Conservation (phyloP, 2,888 invertebrate species). For the Xestia ashworthii region DNA sequence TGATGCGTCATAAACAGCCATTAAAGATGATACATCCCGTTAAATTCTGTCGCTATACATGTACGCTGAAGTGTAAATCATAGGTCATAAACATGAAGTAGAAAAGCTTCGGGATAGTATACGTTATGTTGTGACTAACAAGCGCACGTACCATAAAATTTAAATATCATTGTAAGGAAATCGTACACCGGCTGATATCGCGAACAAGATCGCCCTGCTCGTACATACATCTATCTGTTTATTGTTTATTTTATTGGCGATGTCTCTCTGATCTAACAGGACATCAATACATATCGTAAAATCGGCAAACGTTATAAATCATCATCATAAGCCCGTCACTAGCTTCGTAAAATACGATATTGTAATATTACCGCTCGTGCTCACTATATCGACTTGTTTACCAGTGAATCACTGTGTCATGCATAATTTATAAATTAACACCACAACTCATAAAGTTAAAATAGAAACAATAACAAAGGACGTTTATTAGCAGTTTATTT, state of each 20-base stretch:
- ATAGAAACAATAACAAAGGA: slow-evolving; percentile 9
- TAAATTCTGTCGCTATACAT: slow-evolving; percentile 8
- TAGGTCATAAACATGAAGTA: slow-evolving; percentile 58
- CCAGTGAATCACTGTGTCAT: not conserved
- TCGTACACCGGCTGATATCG: slow-evolving; percentile 68
- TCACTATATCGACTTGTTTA: slow-evolving; percentile 5
- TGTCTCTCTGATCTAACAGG: slow-evolving; percentile 72
- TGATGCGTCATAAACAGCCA: slow-evolving; percentile 4
- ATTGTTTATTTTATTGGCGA: slow-evolving; percentile 78
- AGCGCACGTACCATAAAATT: slow-evolving; percentile 69
- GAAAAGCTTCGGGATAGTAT: slow-evolving; percentile 56
- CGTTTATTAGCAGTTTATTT: not conserved
- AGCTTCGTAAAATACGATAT: slow-evolving; percentile 70
- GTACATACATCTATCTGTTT: slow-evolving; percentile 74
- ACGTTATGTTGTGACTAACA: slow-evolving; percentile 66
- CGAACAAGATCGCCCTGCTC: slow-evolving; percentile 71
- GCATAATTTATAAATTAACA: not conserved
- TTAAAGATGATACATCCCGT: not conserved
- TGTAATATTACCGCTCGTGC: slow-evolving; percentile 33
- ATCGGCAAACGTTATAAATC: slow-evolving; percentile 73
- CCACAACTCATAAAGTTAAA: not conserved
- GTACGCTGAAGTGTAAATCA: slow-evolving; percentile 48
- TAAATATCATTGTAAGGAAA: slow-evolving; percentile 74
- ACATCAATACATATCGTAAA: slow-evolving; percentile 79
- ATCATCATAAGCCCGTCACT: slow-evolving; percentile 70